Conservation (phyloP, 2,797 vertebrate genomes). For the Phoeniculus purpureus region DNA sequence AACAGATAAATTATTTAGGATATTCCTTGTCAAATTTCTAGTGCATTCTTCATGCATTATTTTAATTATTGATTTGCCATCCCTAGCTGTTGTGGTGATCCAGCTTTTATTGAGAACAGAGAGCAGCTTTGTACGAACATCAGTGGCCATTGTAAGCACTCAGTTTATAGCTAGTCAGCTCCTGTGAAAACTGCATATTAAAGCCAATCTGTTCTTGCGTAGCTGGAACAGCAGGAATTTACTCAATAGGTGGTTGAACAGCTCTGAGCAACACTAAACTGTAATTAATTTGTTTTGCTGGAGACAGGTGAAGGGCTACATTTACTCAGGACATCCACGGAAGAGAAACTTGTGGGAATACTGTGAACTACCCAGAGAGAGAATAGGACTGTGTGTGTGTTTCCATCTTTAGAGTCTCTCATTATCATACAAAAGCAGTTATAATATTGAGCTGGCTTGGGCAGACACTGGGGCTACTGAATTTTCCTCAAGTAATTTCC, state of each 20-base stretch:
- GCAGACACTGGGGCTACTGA: not conserved
- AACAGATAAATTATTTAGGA: slow-evolving; percentile 8
- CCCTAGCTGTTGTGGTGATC: not conserved
- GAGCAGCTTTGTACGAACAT: not conserved
- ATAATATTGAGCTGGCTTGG: not conserved
- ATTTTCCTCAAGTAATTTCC: not conserved
- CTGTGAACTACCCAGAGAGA: not conserved
- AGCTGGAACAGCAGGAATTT: slow-evolving; percentile 35
- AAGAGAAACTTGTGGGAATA: not conserved
- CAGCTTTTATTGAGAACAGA: not conserved
- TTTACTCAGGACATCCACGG: not conserved
- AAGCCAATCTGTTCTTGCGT: slow-evolving; percentile 38
- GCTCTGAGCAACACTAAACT: slow-evolving; percentile 10
- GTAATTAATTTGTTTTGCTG: slow-evolving; percentile 35
- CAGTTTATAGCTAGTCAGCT: not conserved
- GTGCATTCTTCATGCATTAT: not conserved
- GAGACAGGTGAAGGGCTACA: not conserved
- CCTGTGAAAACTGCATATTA: slow-evolving; percentile 36
- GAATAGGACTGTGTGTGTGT: not conserved
- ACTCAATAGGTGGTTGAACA: not conserved
- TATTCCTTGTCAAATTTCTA: not conserved
- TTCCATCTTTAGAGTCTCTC: not conserved
- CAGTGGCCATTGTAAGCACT: not conserved
- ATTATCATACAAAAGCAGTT: not conserved
- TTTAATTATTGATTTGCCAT: not conserved